Conservation (phyloP, 1,140 invertebrate genomes). For the Drosophila dunni region DNA sequence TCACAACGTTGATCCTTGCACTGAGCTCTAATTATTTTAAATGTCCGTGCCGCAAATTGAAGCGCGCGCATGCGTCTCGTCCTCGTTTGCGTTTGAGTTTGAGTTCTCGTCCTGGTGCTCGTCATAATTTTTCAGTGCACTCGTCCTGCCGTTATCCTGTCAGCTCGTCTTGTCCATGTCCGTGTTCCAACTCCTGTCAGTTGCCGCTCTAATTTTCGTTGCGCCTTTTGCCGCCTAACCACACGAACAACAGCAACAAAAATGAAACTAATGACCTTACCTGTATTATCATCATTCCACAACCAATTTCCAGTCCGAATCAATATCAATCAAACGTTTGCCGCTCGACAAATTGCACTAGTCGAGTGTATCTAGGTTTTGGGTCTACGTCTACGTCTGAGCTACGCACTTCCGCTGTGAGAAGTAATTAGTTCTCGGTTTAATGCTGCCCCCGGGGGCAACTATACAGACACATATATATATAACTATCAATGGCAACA, state of each 20-base stretch:
- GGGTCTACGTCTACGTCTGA: background rate
- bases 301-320: conserved; percentile 53
- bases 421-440: conserved; percentile 65
- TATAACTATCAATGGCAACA: conserved; percentile 40
- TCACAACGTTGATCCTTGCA: conserved; percentile 40
- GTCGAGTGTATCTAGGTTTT: background rate
- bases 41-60: conserved; percentile 67
- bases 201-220: conserved; percentile 70
- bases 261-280: conserved; percentile 65
- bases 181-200: conserved; percentile 22
- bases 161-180: background rate
- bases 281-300: conserved; percentile 15
- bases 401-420: conserved; percentile 46
- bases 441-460: conserved; percentile 19
- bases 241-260: conserved; percentile 12
- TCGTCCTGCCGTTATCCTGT: background rate
- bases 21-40: conserved; percentile 73
- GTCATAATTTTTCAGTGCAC: background rate
- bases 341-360: conserved; percentile 78
- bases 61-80: conserved; percentile 70
- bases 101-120: no score
- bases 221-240: conserved; percentile 58
- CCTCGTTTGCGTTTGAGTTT: no score
- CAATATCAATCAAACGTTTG: conserved; percentile 80
- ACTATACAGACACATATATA: no score